Conservation (phyloP, 2,888 invertebrate genomes). For the Drosophila barbarae region DNA sequence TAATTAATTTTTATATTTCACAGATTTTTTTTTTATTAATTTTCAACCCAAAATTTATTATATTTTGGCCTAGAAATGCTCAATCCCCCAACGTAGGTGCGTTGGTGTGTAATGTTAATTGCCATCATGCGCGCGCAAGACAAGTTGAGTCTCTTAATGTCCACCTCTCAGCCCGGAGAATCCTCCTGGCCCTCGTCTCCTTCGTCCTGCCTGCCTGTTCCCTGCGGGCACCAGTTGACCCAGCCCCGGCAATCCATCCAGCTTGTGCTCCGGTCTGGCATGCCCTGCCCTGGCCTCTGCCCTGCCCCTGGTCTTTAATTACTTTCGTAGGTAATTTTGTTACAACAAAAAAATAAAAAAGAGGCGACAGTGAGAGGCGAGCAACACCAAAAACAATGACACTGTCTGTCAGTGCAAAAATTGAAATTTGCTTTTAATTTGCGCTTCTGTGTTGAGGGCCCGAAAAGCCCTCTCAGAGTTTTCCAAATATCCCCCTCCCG, state of each 20-base stretch:
- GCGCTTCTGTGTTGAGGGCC: conserved; percentile 19
- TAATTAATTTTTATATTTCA: neutral
- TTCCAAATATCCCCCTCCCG: neutral
- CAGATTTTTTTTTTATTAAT: neutral
- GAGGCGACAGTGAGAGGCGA: conserved; percentile 21
- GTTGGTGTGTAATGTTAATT: conserved; percentile 58
- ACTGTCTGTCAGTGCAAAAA: conserved; percentile 57
- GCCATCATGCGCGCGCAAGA: conserved; percentile 70
- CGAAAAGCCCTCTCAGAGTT: conserved; percentile 5
- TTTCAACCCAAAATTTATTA: neutral
- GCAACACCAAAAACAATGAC: conserved; percentile 35
- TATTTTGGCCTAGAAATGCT: neutral
- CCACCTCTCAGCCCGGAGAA: conserved; percentile 21
- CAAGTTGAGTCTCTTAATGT: conserved; percentile 45
- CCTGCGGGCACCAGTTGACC: conserved; percentile 51
- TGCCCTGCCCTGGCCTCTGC: conserved; percentile 23
- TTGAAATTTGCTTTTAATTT: conserved; percentile 70
- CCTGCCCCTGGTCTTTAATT: conserved; percentile 61
- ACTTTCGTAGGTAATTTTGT: conserved; percentile 74
- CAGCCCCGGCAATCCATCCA: conserved; percentile 27
- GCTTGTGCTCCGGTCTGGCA: neutral
- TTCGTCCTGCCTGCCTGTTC: conserved; percentile 6
- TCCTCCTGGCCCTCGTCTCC: neutral
- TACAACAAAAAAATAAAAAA: conserved; percentile 53
- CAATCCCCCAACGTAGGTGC: conserved; percentile 28